Evolutionary conservation across 2,888 invertebrate genomes (phyloP).

Genomic region (Diarsia dahlii): DNA sequence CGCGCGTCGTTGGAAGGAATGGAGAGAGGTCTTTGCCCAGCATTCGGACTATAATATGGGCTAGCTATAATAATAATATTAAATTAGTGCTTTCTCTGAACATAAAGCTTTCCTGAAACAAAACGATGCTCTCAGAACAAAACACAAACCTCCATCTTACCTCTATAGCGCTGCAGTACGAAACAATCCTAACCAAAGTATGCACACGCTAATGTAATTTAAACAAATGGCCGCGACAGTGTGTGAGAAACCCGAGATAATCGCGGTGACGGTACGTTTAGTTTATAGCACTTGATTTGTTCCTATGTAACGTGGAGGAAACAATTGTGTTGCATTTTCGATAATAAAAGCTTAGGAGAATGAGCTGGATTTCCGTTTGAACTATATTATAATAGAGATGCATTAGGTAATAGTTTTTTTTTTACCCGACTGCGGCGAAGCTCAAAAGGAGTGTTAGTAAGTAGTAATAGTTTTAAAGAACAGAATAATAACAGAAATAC

Average conservation of each 20-base stretch:
- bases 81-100: too few species aligned
- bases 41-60: too few species aligned
- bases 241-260: constrained; percentile 88
- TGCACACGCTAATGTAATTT: constrained; percentile 89
- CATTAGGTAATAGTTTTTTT: too few species aligned
- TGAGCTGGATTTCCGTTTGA: not conserved
- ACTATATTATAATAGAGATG: not conserved
- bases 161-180: constrained; percentile 39
- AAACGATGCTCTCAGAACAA: not conserved
- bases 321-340: constrained; percentile 38
- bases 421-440: too few species aligned
- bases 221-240: constrained; percentile 88
- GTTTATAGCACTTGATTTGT: constrained; percentile 80
- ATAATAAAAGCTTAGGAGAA: constrained; percentile 30
- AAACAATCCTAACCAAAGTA: constrained; percentile 68
- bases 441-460: too few species aligned
- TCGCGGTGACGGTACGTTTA: constrained; percentile 78
- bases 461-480: too few species aligned
- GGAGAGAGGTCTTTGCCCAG: too few species aligned
- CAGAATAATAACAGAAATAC: too few species aligned
- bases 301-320: constrained; percentile 56
- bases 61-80: too few species aligned
- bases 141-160: not conserved
- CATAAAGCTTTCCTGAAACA: not conserved
- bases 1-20: too few species aligned